Evolutionary conservation across 2,888 invertebrate species (phyloP), one percentile per base, ranked within the genome.

Genomic region (Drosophila fulvimacula): DNA sequence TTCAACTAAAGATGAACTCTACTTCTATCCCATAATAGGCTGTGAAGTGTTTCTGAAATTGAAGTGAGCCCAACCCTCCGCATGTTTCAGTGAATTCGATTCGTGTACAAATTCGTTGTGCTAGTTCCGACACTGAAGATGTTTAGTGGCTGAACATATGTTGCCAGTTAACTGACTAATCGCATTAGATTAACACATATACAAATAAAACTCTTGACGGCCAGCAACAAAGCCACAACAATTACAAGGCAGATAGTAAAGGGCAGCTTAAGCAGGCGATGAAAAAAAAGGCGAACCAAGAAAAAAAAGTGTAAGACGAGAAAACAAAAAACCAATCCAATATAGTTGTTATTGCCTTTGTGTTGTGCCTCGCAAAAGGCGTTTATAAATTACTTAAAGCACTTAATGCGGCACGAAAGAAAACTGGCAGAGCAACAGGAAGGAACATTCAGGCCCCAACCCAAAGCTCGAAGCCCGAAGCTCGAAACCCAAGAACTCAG

Each of bases 321-420:
- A 51, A 34, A 57, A 57, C 34, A 34, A 51, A 49, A 59, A 73
- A 67, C 55, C 69, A 82, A 83, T 79, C 88, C 82, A 85, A 88
- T 88, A 85, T 73, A 85, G 69, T 79, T 85, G 88, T 82, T 88
- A 74, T 82, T 77, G 78, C 83, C 64, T 75, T 72, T 70, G 71
- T 80, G 73, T 73, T 48, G 67, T 52, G 24, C 36, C 66, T 65
- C 49, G 62, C 71, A 64, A 73, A 73, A 81, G 79, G 74, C 81
- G 78, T 79, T 79, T 78, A 77, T 85, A 89, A 90, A 90, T 90
- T 89, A 81, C 82, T 90, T 82, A 78, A 81, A 80, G 79, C 82
- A 81, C 80, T 89, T 83, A 90, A 79, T 78, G 73, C 79, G 63
- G 62, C 63, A 65, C 68, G 41, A 69, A 65, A 73, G 69, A 75